These are phyloP conservation scores for Leptarthrus brevirostris DNA, from an alignment of 2,888 invertebrate species.

Conservation along the genomic window DNA sequence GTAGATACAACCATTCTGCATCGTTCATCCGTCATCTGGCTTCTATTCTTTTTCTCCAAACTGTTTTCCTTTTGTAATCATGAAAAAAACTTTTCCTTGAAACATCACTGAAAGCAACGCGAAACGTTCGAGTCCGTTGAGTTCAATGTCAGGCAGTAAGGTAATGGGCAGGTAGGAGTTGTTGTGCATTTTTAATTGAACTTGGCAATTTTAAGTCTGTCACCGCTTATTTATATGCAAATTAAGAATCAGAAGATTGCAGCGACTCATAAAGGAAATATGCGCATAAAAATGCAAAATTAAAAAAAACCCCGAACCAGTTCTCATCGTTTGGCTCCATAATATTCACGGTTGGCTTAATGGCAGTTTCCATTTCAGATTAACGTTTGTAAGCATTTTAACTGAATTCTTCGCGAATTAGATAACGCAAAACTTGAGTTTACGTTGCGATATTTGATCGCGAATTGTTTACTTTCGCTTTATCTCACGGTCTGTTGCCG, in stretches of 20 bases:
- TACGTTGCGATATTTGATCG: slow-evolving; percentile 12
- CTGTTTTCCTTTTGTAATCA: neutral
- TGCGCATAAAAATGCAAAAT: slow-evolving; percentile 14
- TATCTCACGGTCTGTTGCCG: neutral
- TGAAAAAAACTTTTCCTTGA: slow-evolving; percentile 8
- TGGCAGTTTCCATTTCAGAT: slow-evolving; percentile 7
- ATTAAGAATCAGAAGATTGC: neutral
- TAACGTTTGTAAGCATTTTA: slow-evolving; percentile 9
- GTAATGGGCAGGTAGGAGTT: neutral
- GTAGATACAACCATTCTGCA: neutral
- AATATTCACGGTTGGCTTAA: neutral
- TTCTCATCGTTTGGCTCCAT: neutral
- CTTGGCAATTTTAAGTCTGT: neutral
- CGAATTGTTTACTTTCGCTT: slow-evolving; percentile 5
- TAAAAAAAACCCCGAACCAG: slow-evolving; percentile 7
- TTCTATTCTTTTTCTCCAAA: neutral
- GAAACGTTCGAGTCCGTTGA: neutral
- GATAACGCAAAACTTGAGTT: slow-evolving; percentile 1
- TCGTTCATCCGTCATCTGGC: neutral
- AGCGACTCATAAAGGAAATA: slow-evolving; percentile 11
- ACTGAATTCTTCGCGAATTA: slow-evolving; percentile 8
- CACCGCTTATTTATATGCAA: slow-evolving; percentile 11
- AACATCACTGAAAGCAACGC: neutral
- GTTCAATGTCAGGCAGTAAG: slow-evolving; percentile 16
- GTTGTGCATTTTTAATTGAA: slow-evolving; percentile 24